Conservation (phyloP, 2,888 invertebrate species). For the Andrena haemorrhoa region DNA sequence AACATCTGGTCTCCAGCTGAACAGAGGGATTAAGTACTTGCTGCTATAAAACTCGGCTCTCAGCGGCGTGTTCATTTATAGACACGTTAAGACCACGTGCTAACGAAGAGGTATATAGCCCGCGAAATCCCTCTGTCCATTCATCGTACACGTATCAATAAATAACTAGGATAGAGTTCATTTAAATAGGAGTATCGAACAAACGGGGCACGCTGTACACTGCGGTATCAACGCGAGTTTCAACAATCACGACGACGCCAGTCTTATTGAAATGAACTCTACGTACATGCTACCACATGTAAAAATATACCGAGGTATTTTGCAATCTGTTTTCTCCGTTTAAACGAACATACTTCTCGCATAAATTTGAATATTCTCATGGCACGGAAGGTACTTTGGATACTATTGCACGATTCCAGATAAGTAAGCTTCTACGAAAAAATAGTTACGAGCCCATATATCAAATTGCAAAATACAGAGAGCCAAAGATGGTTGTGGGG, state of each 20-base stretch:
- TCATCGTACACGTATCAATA: slow-evolving; percentile 73
- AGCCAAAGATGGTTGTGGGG: slow-evolving; percentile 84
- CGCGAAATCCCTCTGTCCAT: slow-evolving; percentile 78
- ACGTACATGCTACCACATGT: slow-evolving; percentile 71
- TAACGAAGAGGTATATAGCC: slow-evolving; percentile 5
- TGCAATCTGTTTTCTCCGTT: slow-evolving; percentile 73
- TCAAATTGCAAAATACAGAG: slow-evolving; percentile 81
- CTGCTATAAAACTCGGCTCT: not conserved
- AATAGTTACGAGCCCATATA: not conserved
- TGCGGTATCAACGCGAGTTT: not conserved
- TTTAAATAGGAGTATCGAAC: slow-evolving; percentile 49
- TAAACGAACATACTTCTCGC: not conserved
- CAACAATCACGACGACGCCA: not conserved
- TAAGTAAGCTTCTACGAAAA: not conserved
- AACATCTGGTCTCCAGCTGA: slow-evolving; percentile 78
- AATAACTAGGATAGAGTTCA: slow-evolving; percentile 63
- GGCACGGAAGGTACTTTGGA: not conserved
- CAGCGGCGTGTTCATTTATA: not conserved
- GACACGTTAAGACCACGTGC: no score
- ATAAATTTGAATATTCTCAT: not conserved
- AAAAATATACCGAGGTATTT: slow-evolving; percentile 67
- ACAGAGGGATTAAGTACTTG: slow-evolving; percentile 76
- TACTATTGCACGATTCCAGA: not conserved
- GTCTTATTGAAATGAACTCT: slow-evolving; percentile 63
- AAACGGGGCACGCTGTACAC: not conserved